Evolutionary conservation across 2,797 vertebrate species (phyloP), one percentile per base, ranked within the genome.

Genomic region (Diceros bicornis): DNA sequence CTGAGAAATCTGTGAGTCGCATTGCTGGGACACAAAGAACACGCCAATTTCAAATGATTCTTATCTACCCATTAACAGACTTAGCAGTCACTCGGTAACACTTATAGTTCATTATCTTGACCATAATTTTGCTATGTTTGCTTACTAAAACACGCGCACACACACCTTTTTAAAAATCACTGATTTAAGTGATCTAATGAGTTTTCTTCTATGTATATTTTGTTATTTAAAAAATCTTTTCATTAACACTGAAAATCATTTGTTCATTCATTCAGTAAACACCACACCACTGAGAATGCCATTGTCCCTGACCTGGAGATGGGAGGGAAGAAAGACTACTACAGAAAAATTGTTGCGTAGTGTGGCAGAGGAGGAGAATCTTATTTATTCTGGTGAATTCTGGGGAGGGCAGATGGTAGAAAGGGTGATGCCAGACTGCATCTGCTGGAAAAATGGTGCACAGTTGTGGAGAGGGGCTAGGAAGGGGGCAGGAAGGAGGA

Each of bases 1-100:
- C 95, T 96, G 91, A 94, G 97, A 97, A 97, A 92, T 79, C 68
- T 96, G 93, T 64, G 78, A 78, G 79, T 77, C 78, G 81, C 61
- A 81, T 92, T 92, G 86, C 81, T 88, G 89, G 62, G 93, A 74
- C 47, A 62, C 66, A 83, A 83, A 94, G 91, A 87, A 50, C 92
- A 92, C 71, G 75, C 75, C 94, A 95, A 88, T 94, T 96, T 97
- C 91, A 92, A 77, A 79, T 52, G 89, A 97, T 97, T 90, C 93
- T 97, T 96, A 96, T 97, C 95, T 97, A 25, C 47, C 92, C 86
- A 23, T 92, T 89, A 96, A 89, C 84, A 95, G 87, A 75, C 50
- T 89, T 85, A 92, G 84, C 78, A 83, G 85, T 66, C 37, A 47
- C 52, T 74, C 77, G 84, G 71, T 66, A 62, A 27, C 50, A 92